Base-by-base conservation (phyloP, 92 coral and sea anemone genomes). In the Paragorgia papillata region DNA sequence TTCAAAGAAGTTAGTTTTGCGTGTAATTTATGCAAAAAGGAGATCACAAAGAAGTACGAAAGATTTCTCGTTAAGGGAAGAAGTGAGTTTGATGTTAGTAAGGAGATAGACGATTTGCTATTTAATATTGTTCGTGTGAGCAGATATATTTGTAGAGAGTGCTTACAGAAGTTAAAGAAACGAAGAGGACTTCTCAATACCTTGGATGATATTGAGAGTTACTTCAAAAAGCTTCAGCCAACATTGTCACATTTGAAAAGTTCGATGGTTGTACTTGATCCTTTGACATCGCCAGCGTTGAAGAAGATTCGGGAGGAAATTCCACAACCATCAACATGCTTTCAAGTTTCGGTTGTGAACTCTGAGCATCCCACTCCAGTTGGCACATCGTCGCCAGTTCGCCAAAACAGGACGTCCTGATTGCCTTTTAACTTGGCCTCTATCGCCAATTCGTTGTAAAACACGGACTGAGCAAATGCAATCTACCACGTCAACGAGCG, bases 151-250 rank as follows among this genome's bases (percentile, higher is more conserved):
- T 65, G 73, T 24, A 35, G 73, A 43, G 73, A 24, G 10, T 65
- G 73, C 24, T 35, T 44, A 31, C 74, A 66, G 41, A 66, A 66
- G 56, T 22, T 66, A 14, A 66, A 66, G 74, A 66, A 66, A 66
- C 30, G 74, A 31, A 22, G 74, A n/a, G 71, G 28, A 32, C 31
- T n/a, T n/a, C n/a, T n/a, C n/a, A n/a, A n/a, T n/a, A n/a, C n/a
- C n/a, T 49, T 48, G 43, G 55, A 46, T 10, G 60, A 69, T 0
- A 69, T 46, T 53, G 59, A 69, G 30, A 33, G 37, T 50, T 50
- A 37, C 30, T 69, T 69, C 59, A 69, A 20, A 33, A 50, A 49
- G 25, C 33, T 44, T 12, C 35, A 30, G 43, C 41, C 69, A 13
- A 62, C 41, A 10, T 29, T 62, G 24, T 29, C 69, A n/a, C 44